Percentiles rank a stretch among this genome's conserved stretches.
Evolutionary conservation across 35 echinoderm and acorn worm genomes (phyloP).

Genomic region (Strongylocentrotus purpuratus): DNA sequence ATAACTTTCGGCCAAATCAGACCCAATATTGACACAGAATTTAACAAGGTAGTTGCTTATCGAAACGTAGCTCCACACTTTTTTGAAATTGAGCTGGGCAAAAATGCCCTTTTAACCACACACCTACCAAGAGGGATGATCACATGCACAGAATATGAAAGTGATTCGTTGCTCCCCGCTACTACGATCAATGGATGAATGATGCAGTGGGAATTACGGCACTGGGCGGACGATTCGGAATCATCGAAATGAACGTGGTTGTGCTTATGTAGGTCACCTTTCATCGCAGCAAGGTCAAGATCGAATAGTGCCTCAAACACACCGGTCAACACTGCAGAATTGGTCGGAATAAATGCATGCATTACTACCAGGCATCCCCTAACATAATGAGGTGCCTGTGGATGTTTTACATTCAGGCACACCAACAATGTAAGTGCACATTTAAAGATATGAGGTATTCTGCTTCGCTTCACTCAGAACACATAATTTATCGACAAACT

Average conservation of each 20-base stretch:
- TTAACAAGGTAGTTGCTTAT: constrained; percentile 53
- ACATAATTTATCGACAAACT: too few species aligned
- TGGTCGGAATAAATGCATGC: constrained; percentile 45
- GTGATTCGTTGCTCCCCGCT: not conserved
- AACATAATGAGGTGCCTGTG: not conserved
- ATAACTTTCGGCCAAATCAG: constrained; percentile 51
- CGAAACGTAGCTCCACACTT: constrained; percentile 33
- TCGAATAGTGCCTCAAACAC: constrained; percentile 14
- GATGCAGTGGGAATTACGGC: not conserved
- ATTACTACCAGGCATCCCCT: not conserved
- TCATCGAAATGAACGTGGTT: constrained; percentile 22
- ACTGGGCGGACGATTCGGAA: not conserved
- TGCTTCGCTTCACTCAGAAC: too few species aligned
- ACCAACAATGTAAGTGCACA: not conserved
- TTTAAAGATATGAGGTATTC: too few species aligned
- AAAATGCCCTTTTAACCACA: constrained; percentile 46
- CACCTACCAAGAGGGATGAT: constrained; percentile 19
- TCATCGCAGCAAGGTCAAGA: constrained; percentile 30
- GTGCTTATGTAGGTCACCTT: constrained; percentile 44
- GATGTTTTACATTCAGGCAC: not conserved
- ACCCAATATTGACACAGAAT: constrained; percentile 55
- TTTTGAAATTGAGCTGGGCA: constrained; percentile 34
- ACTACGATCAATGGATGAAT: not conserved
- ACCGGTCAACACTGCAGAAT: constrained; percentile 23
- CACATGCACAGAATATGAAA: constrained; percentile 39